Conservation (phyloP, 2,113 vertebrate genomes). For the Carettochelys insculpta region DNA sequence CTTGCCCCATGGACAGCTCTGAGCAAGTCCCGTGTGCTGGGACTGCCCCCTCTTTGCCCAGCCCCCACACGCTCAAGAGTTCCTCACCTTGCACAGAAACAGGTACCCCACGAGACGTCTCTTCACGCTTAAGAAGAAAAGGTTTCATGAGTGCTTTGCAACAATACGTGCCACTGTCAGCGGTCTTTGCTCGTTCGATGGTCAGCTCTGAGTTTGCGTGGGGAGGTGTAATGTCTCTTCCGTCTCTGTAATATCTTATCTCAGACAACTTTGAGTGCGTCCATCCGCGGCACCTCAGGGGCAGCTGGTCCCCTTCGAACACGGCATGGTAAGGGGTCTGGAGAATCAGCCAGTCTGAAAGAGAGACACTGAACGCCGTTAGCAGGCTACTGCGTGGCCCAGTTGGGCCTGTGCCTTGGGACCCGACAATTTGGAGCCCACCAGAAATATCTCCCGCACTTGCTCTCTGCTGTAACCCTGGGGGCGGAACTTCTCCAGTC, state of each 20-base stretch:
- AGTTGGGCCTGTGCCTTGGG: too few relatives aligned
- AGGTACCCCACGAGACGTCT: accelerated
- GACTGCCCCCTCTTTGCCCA: background rate
- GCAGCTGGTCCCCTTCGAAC: background rate
- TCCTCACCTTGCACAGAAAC: background rate
- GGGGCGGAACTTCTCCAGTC: too few relatives aligned
- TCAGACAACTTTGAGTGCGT: background rate
- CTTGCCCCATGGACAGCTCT: background rate
- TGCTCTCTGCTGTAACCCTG: too few relatives aligned
- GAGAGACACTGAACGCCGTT: background rate
- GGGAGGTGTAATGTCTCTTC: background rate
- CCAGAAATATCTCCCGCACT: too few relatives aligned
- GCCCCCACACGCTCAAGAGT: background rate
- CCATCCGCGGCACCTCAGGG: background rate
- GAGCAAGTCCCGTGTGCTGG: background rate
- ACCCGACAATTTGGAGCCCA: too few relatives aligned
- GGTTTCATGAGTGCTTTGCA: background rate
- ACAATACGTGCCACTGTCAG: background rate
- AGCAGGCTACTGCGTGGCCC: too few relatives aligned
- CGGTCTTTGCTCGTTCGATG: background rate
- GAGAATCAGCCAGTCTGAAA: background rate
- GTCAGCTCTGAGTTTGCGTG: background rate
- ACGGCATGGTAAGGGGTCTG: background rate
- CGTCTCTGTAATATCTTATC: background rate
- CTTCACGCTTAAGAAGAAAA: too few relatives aligned